Evolutionary conservation across 1,140 invertebrate species (phyloP), one percentile per base, ranked within the genome.

Genomic region (Plodia interpunctella): DNA sequence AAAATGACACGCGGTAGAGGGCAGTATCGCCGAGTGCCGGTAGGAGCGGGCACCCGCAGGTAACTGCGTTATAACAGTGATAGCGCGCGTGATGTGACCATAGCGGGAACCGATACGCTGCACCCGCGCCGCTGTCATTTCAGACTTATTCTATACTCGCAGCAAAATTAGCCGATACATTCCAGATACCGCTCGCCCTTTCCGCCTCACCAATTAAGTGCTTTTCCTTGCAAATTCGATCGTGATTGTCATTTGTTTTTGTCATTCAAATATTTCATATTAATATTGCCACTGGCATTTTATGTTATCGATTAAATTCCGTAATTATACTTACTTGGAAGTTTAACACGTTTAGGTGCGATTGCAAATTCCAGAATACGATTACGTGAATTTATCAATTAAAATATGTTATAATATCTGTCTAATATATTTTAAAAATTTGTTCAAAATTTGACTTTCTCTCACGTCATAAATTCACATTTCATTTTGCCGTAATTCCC

Each of bases 1-100:
- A 68, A 21, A 20, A 9, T 25, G 1, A 10, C 6, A 54, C 52
- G 21, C 1, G n/a, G 61, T 76, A 65, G 32, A 70, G 63, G 53
- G 58, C 66, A 73, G 70, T 74, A 71, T 66, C 63, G 57, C 60
- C 49, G 63, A 63, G 60, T 58, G 68, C 62, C 61, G 63, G 71
- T 67, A 79, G 78, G 72, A 69, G 62, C 62, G 63, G 17, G 62
- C 72, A 65, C 64, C 72, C 70, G 69, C 70, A 55, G 68, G 72
- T 72, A 68, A 67, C 72, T 69, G 75, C 74, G 81, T 76, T 78
- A 80, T 78, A 79, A 77, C 79, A 80, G 74, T 73, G 81, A 82
- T 80, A 79, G 72, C 59, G 58, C 49, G 70, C 82, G 80, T 85
- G 78, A 85, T 80, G 76, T 84, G 78, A 76, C 82, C 82, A 85